These are phyloP conservation scores for Druon quercuslanigerum DNA, from an alignment of 1,140 invertebrate species.

Conservation along the genomic window DNA sequence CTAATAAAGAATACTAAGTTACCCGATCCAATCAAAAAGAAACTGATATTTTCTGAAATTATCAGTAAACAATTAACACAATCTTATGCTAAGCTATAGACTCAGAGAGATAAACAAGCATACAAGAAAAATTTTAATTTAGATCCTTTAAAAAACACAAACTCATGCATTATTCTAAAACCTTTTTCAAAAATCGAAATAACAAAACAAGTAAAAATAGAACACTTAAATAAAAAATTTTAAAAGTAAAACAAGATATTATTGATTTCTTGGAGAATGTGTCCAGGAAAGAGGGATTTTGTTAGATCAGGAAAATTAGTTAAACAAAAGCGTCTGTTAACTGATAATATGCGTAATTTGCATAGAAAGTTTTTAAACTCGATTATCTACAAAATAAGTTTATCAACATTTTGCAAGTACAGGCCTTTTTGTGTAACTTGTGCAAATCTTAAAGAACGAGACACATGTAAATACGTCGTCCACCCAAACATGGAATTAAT, in stretches of 20 bases:
- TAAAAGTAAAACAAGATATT: constrained; percentile 9
- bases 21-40: too few species aligned
- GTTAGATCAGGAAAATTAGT: constrained; percentile 10
- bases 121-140: too few species aligned
- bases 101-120: too few species aligned
- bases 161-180: too few species aligned
- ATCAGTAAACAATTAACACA: too few species aligned
- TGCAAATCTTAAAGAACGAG: constrained; percentile 14
- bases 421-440: constrained; percentile 34
- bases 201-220: background rate
- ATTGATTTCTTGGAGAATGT: constrained; percentile 28
- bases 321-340: constrained; percentile 34
- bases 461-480: constrained; percentile 28
- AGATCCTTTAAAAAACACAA: too few species aligned
- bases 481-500: constrained; percentile 33
- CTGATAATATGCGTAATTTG: constrained; percentile 34
- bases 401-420: constrained; percentile 31
- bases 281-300: constrained; percentile 35
- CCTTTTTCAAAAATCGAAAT: too few species aligned
- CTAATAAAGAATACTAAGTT: too few species aligned
- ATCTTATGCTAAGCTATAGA: too few species aligned
- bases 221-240: background rate
- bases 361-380: constrained; percentile 26
- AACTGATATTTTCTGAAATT: too few species aligned
- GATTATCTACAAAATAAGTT: constrained; percentile 16